phyloP scores from a whole-genome alignment of 2,113 vertebrate genomes.

The Motacilla tschutschensis region DNA sequence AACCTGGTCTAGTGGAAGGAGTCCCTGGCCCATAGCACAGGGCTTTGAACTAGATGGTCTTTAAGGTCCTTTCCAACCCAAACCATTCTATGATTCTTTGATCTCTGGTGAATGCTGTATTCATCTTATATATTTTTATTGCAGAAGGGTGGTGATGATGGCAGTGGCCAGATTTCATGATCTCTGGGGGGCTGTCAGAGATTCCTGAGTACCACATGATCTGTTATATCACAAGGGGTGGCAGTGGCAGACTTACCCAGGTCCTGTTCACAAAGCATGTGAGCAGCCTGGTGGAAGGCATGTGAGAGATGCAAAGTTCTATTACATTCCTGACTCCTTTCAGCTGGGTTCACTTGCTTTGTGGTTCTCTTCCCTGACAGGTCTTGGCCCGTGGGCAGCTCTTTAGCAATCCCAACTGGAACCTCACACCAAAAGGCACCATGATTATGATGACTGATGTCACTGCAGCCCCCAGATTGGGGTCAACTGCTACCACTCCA shows the following conservation, averaged over 20 bases:
- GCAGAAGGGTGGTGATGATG: neutral
- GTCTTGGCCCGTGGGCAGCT: neutral
- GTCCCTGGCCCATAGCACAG: neutral
- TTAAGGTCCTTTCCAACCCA: neutral
- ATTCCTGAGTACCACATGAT: neutral
- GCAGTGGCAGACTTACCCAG: neutral
- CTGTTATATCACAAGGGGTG: neutral
- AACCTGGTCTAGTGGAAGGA: neutral
- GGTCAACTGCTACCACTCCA: conserved; percentile 55
- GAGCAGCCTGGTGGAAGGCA: conserved; percentile 6
- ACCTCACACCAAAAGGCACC: conserved; percentile 35
- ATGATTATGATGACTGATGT: conserved; percentile 73
- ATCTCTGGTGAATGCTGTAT: neutral
- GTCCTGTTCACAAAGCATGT: neutral
- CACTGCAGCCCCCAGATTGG: conserved; percentile 62
- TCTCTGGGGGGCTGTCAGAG: neutral
- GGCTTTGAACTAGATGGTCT: neutral
- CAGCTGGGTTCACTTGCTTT: neutral
- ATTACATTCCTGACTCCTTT: neutral
- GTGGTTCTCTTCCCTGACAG: conserved; percentile 4
- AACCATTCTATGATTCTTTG: neutral
- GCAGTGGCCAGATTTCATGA: neutral
- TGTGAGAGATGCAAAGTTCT: neutral
- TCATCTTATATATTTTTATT: neutral
- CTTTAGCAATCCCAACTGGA: conserved; percentile 8